These are phyloP conservation scores for Centropristis striata DNA, from an alignment of 2,113 vertebrate species.

Conservation along the genomic window DNA sequence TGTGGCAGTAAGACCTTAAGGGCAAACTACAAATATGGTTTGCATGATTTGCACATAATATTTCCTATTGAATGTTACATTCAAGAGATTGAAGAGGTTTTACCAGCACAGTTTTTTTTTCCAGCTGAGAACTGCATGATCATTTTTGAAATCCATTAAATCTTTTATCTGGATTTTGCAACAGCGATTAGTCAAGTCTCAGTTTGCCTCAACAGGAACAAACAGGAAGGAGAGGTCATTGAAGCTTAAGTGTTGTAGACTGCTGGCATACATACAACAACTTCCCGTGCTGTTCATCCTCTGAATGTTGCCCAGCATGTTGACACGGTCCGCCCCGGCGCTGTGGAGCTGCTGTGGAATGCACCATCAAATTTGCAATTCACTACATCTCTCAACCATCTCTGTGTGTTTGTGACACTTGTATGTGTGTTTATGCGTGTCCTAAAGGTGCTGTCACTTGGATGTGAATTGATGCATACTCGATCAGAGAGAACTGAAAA, in stretches of 20 bases:
- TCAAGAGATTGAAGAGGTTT: background rate
- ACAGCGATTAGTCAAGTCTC: background rate
- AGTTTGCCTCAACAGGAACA: background rate
- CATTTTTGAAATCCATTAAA: background rate
- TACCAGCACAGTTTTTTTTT: background rate
- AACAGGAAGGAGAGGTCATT: slow-evolving; percentile 12
- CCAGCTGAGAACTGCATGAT: background rate
- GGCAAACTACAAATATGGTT: slow-evolving; percentile 17
- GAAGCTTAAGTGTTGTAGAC: background rate
- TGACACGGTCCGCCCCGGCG: slow-evolving; percentile 36
- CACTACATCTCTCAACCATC: slow-evolving; percentile 21
- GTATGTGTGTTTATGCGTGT: slow-evolving; percentile 4
- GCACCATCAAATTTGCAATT: slow-evolving; percentile 38
- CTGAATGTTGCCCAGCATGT: slow-evolving; percentile 36
- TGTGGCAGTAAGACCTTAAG: slow-evolving; percentile 17
- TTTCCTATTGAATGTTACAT: background rate
- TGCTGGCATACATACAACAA: slow-evolving; percentile 21
- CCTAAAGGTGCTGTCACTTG: background rate
- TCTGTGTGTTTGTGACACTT: slow-evolving; percentile 15
- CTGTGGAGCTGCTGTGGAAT: slow-evolving; percentile 15
- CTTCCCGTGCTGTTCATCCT: slow-evolving; percentile 36
- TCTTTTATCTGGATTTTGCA: background rate
- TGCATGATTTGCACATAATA: background rate
- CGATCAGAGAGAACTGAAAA: background rate
- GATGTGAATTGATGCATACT: slow-evolving; percentile 18